Evolutionary conservation across 1,140 invertebrate species (phyloP), one percentile per base, ranked within the genome.

Genomic region (Dermatophagoides farinae): DNA sequence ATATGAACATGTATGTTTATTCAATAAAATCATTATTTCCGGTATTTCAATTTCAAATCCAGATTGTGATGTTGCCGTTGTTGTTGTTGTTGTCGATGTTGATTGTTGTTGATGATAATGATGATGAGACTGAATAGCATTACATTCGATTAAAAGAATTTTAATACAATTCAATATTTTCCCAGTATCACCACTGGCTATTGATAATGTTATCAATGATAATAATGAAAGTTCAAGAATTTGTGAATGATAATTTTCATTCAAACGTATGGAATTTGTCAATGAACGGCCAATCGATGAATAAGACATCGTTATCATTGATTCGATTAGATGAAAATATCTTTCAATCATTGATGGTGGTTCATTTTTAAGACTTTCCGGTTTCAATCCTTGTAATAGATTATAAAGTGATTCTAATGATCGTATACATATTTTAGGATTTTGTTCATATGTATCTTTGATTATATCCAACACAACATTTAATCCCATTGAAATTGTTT

Each of bases 151-250:
- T 14, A 93, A 76, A 64, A 95, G 76, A 37, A 87, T 84, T 18
- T 85, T 81, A 38, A 88, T 80, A 16, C 91, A 86, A 68, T 82
- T 81, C 0, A 96, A 75, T 65, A 90, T 80, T 69, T 89, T 86
- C 38, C 88, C 87, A n/a, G 89, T 90, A 69, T 93, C 86, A 1
- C 90, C 90, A 60, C 86, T 75, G 1, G 89, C 88, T n/a, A 93
- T 83, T 31, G 88, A 86, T 49, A 96, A 75, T 61, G 86, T 87
- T 37, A 96, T 77, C 1, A 97, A 76, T 68, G 88, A 90, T 4
- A 88, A 83, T 72, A 87, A 25, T 23, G 53, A 55, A 90, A 46
- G 88, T 86, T 57, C 91, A 78, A 25, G 87, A 82, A 40, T 85
- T 87, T 63, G 90, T 77, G 62, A 79, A 79, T 66, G 77, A 70